These are phyloP conservation scores for Caenorhabditis panamensis DNA, from an alignment of 2,888 invertebrate genomes.

Conservation along the genomic window DNA sequence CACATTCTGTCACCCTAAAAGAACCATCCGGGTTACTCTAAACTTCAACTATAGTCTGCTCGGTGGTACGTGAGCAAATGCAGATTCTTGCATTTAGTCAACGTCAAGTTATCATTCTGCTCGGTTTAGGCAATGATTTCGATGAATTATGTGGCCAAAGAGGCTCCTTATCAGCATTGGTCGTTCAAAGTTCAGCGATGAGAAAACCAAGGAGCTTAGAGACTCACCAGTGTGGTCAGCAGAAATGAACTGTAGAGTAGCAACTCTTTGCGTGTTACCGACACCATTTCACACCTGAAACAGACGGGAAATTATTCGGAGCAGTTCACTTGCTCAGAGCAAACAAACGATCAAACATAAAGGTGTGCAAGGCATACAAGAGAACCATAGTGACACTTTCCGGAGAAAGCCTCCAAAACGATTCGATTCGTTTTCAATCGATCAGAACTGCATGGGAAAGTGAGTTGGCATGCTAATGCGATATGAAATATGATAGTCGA, in stretches of 20 bases:
- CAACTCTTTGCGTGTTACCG: constrained; percentile 20
- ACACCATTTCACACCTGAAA: constrained; percentile 6
- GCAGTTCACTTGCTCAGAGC: constrained; percentile 25
- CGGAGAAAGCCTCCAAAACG: not conserved
- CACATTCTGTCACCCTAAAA: constrained; percentile 73
- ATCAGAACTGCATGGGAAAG: not conserved
- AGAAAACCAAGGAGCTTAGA: not conserved
- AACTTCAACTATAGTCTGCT: not conserved
- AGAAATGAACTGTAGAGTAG: constrained; percentile 39
- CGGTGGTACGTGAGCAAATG: constrained; percentile 27
- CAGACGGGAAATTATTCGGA: not conserved
- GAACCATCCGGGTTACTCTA: no score
- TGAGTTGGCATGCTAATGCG: not conserved
- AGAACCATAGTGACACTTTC: constrained; percentile 35
- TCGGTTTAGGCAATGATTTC: constrained; percentile 1
- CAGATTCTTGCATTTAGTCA: constrained; percentile 10
- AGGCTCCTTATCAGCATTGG: constrained; percentile 43
- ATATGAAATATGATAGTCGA: constrained; percentile 2
- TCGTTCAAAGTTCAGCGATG: constrained; percentile 53
- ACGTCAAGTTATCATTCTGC: constrained; percentile 34
- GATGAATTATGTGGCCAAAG: constrained; percentile 23
- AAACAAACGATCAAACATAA: constrained; percentile 42
- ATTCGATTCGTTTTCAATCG: not conserved
- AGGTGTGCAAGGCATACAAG: constrained; percentile 40
- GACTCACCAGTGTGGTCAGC: constrained; percentile 59